These are phyloP conservation scores for Eristalis pertinax DNA, from an alignment of 2,888 invertebrate species.

Conservation along the genomic window DNA sequence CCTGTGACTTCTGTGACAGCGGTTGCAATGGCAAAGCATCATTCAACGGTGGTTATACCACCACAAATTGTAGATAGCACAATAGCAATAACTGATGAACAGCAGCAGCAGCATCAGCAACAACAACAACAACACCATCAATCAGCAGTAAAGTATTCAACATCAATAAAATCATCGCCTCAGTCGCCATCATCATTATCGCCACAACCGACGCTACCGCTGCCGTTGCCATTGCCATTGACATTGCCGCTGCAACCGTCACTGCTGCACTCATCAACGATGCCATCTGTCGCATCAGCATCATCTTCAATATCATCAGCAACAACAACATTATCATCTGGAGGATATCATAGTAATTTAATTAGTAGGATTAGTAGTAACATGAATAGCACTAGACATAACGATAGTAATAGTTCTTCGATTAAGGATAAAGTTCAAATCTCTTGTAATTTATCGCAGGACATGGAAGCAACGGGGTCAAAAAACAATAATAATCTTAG, in stretches of 20 bases:
- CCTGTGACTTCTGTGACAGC: slow-evolving; percentile 42
- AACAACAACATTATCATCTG: slow-evolving; percentile 70
- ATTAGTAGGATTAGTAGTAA: slow-evolving; percentile 53
- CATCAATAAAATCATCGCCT: slow-evolving; percentile 69
- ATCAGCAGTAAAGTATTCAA: slow-evolving; percentile 57
- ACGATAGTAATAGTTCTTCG: slow-evolving; percentile 57
- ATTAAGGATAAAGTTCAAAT: slow-evolving; percentile 74
- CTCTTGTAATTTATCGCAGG: slow-evolving; percentile 74
- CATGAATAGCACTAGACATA: slow-evolving; percentile 61
- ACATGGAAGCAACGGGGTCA: slow-evolving; percentile 73
- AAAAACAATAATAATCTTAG: slow-evolving; percentile 73
- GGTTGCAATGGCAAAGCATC: slow-evolving; percentile 41
- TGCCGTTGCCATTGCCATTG: slow-evolving; percentile 13
- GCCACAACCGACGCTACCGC: slow-evolving; percentile 11
- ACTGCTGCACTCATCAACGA: slow-evolving; percentile 38
- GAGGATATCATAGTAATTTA: slow-evolving; percentile 68
- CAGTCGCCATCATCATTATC: slow-evolving; percentile 57
- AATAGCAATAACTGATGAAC: slow-evolving; percentile 49
- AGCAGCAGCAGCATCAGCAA: slow-evolving; percentile 34
- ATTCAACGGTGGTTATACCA: slow-evolving; percentile 43
- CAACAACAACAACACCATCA: slow-evolving; percentile 45
- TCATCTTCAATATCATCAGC: slow-evolving; percentile 51
- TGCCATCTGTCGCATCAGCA: slow-evolving; percentile 40
- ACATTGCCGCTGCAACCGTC: slow-evolving; percentile 2
- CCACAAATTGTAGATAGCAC: slow-evolving; percentile 69